A percentile compares a stretch with the other conserved stretches of the same genome.
Evolutionary conservation across 2,797 vertebrate species (phyloP).

Genomic region (Urocyon cinereoargenteus): DNA sequence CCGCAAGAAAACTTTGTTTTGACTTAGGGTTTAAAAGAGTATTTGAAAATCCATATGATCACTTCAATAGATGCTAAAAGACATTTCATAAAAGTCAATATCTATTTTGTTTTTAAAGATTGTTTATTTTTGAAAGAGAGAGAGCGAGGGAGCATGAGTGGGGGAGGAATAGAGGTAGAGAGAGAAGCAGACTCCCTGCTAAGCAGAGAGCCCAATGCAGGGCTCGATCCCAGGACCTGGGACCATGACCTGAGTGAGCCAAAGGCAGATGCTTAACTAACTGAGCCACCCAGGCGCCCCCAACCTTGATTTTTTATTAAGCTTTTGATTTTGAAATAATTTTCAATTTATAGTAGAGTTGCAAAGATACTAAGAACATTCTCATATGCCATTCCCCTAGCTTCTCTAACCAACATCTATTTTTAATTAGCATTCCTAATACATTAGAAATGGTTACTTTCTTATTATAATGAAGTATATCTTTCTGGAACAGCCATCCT

Average conservation of each 20-base stretch:
- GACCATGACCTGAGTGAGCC: no score
- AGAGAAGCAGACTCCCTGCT: no score
- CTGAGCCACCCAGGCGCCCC: no score
- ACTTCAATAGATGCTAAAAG: neutral
- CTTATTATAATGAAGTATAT: neutral
- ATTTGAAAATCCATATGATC: neutral
- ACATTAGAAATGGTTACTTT: neutral
- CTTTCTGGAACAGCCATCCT: neutral
- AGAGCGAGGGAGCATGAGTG: no score
- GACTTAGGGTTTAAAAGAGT: neutral
- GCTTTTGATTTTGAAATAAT: slow-evolving; percentile 4
- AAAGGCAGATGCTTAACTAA: no score
- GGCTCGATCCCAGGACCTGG: no score
- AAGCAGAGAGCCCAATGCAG: no score
- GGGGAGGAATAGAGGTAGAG: no score
- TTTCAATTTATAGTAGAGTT: slow-evolving; percentile 16
- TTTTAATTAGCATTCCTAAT: neutral
- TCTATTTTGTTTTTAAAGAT: neutral
- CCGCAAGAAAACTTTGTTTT: neutral
- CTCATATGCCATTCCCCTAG: neutral
- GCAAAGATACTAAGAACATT: neutral
- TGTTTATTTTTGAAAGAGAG: no score
- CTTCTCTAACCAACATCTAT: neutral
- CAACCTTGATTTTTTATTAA: neutral
- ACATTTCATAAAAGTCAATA: neutral